Base-by-base conservation (phyloP, 2,113 vertebrate species). In the Polypterus senegalus region DNA sequence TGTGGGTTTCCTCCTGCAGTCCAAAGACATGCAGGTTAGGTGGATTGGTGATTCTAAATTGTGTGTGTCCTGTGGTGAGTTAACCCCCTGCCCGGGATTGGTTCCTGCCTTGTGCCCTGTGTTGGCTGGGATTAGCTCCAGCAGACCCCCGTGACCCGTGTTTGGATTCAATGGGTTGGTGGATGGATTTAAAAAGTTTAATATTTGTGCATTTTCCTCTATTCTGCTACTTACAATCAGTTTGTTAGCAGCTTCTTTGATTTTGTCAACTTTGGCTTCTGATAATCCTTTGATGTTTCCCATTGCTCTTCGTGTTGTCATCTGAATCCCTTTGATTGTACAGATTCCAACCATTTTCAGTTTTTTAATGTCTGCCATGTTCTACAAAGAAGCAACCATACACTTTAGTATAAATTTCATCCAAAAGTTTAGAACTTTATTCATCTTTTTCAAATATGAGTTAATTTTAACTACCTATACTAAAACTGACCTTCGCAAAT, bases 201-300 rank as follows among this genome's bases (percentile, higher is more conserved):
- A 55, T n/a, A n/a, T 11, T 54, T 9, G 9, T 54, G 53, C 53
- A 54, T 54, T 54, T 9, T 54, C 9, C n/a, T 9, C n/a, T 54
- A 54, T 27, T 27, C 27, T 27, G 27, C 27, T 27, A 1, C 80
- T 90, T 79, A 97, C 96, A 78, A 98, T 78, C 62, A 99, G 81
- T 69, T 99, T 98, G 75, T 94, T 95, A 72, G 93, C 94, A 7
- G 95, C 96, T 64, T 99, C 96, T 83, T 97, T 99, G 70, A 99
- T 99, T 78, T 98, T 99, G 66, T 99, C 96, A 73, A 99, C 96
- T 79, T 99, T 99, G 54, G 90, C 95, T 73, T 99, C 96, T 3
- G 96, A 98, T 62, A 98, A 84, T 8, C 95, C 96, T 76, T 98
- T 98, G 63, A 99, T 84, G 61, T 94, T 99, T 79, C 91, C 93